These are phyloP conservation scores for Bradypus variegatus DNA, from an alignment of 2,797 vertebrate species.

Conservation along the genomic window DNA sequence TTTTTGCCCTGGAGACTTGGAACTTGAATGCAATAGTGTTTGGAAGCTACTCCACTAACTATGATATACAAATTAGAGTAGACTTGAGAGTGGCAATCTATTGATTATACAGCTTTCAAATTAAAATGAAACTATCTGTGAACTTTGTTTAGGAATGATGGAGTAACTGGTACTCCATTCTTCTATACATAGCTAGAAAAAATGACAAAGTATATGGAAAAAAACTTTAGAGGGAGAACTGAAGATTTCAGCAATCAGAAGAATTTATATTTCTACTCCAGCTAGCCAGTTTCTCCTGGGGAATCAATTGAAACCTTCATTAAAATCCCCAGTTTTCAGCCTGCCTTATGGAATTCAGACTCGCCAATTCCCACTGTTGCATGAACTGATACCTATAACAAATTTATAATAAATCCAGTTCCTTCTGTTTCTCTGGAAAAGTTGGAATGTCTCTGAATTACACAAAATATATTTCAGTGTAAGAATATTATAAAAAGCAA, in stretches of 20 bases:
- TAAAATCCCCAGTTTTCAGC: no score
- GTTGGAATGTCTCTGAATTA: not conserved
- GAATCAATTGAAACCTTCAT: no score
- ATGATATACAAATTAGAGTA: not conserved
- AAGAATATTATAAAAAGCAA: not conserved
- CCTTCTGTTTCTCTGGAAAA: not conserved
- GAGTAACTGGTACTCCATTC: not conserved
- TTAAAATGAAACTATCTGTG: not conserved
- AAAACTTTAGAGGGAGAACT: not conserved
- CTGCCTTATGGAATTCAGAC: no score
- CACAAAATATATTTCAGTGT: not conserved
- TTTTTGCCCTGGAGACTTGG: not conserved
- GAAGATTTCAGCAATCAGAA: no score
- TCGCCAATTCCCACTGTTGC: no score
- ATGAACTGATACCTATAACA: no score
- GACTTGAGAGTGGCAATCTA: not conserved
- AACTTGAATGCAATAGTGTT: not conserved
- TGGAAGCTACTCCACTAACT: not conserved
- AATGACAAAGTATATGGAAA: not conserved
- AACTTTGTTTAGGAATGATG: not conserved
- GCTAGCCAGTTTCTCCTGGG: no score
- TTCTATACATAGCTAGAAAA: not conserved
- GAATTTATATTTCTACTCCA: no score
- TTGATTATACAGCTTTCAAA: not conserved
- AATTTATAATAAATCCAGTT: no score